Percentiles rank a stretch among this genome's conserved stretches.
Conservation (phyloP, 1,140 invertebrate genomes). For the Drosophila pectinifera region DNA sequence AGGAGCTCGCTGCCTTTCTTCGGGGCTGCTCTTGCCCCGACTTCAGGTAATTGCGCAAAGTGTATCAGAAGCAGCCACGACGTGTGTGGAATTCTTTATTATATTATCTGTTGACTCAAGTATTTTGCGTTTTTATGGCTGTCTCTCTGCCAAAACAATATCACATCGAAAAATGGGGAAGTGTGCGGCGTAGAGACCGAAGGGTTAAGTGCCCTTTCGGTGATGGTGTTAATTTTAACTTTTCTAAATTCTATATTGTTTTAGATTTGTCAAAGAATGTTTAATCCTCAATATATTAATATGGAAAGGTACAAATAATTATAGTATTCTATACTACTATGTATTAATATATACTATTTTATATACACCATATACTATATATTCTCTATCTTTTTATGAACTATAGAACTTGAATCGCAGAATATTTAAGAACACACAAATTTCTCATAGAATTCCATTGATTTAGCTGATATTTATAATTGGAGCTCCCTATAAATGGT, state of each 20-base stretch:
- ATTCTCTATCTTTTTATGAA: too few species aligned
- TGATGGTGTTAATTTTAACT: not conserved
- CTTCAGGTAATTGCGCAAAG: conserved; percentile 35
- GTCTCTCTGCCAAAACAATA: conserved; percentile 41
- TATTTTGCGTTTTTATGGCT: conserved; percentile 45
- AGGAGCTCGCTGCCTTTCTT: conserved; percentile 26
- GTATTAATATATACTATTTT: too few species aligned
- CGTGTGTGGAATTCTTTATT: conserved; percentile 71
- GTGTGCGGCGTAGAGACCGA: not conserved
- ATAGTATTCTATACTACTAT: too few species aligned
- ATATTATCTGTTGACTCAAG: conserved; percentile 48
- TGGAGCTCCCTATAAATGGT: too few species aligned
- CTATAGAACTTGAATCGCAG: too few species aligned
- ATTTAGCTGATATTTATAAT: too few species aligned
- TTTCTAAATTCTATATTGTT: not conserved
- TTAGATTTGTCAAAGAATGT: too few species aligned
- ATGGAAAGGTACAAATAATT: too few species aligned
- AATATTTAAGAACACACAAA: too few species aligned
- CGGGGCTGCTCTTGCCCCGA: conserved; percentile 24
- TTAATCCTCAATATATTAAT: not conserved
- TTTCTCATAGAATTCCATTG: too few species aligned
- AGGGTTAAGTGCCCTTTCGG: conserved; percentile 4
- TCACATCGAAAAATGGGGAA: conserved; percentile 2
- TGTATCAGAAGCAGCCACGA: conserved; percentile 41
- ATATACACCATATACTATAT: too few species aligned